Base-by-base conservation (phyloP, 2,888 invertebrate species). In the Celastrina argiolus region DNA sequence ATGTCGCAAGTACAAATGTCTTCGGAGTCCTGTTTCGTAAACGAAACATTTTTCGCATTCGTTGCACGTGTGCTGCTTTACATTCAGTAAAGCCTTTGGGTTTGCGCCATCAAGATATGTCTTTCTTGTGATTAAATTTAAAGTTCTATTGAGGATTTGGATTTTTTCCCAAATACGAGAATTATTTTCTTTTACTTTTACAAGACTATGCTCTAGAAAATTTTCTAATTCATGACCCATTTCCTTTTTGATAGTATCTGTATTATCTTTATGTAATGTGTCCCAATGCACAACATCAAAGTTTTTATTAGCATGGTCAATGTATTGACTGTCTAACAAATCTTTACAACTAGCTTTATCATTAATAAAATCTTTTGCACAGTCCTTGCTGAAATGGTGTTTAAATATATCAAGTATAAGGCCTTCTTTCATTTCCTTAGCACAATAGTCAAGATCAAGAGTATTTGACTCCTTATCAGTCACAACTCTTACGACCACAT, bases 131-230 rank as follows among this genome's bases (percentile, higher is more conserved):
- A 91, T 88, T 69, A 88, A 90, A 73, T 84, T 83, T 59, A 91
- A 74, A 59, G 88, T 88, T 74, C 85, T 82, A 68, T 91, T 91
- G 2, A 92, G 77, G 77, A 88, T 83, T 45, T 86, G 84, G 69
- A 91, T 91, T 69, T 91, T 92, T 78, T 88, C 82, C 89, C 91
- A 88, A 42, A 92, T 91, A 22, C 82, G 81, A 58, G 88, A 89
- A 73, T 92, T 92, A 67, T 88, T 91, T 75, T 87, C 85, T 70
- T 88, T 86, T 2, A 92, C 91, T 74, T 82, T 90, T 75, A 88
- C 86, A 34, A 92, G 76, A 66, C 88, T 88, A 63, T 84, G 81
- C 75, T 92, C 90, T 67, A 92, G 74, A 28, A 85, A 84, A 71
- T 81, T 82, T 66, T 71, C 63, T 26, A 64, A 65, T 63, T 66